Percentiles rank a stretch among this genome's conserved stretches.
phyloP scores from a whole-genome alignment of 2,113 vertebrate genomes.

The Gila orcuttii region DNA sequence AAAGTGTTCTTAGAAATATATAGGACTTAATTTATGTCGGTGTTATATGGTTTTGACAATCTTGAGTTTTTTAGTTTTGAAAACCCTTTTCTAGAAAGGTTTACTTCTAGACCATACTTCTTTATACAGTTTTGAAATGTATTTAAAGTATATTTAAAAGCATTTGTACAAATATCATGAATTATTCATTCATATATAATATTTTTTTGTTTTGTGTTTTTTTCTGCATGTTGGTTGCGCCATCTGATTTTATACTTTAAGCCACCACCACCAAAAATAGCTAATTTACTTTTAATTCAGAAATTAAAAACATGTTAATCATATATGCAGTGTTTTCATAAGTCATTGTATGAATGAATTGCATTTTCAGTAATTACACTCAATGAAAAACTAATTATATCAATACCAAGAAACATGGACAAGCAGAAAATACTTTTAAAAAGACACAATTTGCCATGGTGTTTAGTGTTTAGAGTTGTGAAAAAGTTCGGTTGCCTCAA shows the following conservation, averaged over 20 bases:
- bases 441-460: neutral
- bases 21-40: too few relatives aligned
- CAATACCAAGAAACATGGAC: neutral
- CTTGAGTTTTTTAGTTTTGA: neutral
- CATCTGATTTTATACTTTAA: neutral
- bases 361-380: neutral
- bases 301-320: neutral
- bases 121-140: neutral
- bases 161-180: too few relatives aligned
- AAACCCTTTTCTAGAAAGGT: neutral
- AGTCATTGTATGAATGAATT: neutral
- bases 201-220: neutral
- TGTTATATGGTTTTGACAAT: neutral
- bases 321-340: neutral
- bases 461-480: constrained; percentile 9
- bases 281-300: neutral
- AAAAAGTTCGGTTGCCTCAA: neutral
- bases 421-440: constrained; percentile 6
- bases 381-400: neutral
- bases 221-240: neutral
- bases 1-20: too few relatives aligned
- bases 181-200: too few relatives aligned
- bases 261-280: too few relatives aligned
- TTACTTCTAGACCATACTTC: neutral
- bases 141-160: too few relatives aligned